Evolutionary conservation across 2,113 vertebrate genomes (phyloP), one percentile per base, ranked within the genome.

Genomic region (Amblyornis subalaris): DNA sequence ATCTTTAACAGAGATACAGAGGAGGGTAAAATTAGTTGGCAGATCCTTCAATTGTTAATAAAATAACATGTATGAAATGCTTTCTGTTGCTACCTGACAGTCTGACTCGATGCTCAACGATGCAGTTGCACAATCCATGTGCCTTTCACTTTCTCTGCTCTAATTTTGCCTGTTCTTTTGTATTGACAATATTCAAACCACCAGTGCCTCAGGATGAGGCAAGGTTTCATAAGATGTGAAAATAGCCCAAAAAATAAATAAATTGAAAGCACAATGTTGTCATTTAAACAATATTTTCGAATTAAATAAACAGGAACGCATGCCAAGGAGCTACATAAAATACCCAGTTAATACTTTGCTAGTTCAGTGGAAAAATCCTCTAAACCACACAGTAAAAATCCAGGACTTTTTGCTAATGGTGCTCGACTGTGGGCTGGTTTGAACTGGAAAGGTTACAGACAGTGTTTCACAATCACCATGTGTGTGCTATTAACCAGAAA

Each of bases 331-430:
- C 89, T 88, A 11, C 78, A 69, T 44, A 88, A 94, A 94, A 78
- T 92, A 86, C 44, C 78, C 64, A 70, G 44, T 12, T 15, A 93
- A 89, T 91, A 38, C 71, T 94, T 93, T 50, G 29, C 78, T 76
- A 16, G 58, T 79, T 91, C 70, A 94, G 81, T 95, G 93, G 94
- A 96, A 95, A 96, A 95, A 92, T 94, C 64, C 55, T 91, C 77
- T 61, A 93, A 92, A 86, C 92, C 90, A 89, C 81, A 61, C 69
- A 74, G 81, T 88, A 94, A 88, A 90, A 93, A 93, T 60, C 28
- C 81, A 77, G 72, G 73, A 12, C 47, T 89, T 76, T 31, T 47
- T 91, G 74, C 87, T 95, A 79, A 88, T 91, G 75, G 79, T 91
- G 54, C 85, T 92, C 7, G 1, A 70, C 75, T 91, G 74, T 54